Evolutionary conservation across 2,797 vertebrate species (phyloP).

Genomic region (Botia kubotai): DNA sequence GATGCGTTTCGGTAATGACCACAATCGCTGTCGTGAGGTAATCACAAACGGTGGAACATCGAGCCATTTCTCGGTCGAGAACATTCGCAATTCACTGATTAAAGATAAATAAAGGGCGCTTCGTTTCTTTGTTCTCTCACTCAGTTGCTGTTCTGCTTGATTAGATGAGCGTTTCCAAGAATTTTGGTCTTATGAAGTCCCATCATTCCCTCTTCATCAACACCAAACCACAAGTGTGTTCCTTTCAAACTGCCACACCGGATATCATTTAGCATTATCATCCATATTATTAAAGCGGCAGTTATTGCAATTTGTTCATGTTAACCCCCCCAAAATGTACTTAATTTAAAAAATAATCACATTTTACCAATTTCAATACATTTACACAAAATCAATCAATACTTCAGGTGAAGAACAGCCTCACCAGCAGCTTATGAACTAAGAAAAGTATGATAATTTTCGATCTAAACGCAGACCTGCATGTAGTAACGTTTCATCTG

Average conservation of each 20-base stretch:
- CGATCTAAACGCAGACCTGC: too few relatives aligned
- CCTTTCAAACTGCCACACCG: not conserved
- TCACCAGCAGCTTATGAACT: too few relatives aligned
- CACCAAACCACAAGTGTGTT: not conserved
- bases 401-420: too few relatives aligned
- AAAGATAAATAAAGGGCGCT: not conserved
- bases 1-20: slow-evolving; percentile 21
- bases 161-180: not conserved
- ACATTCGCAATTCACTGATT: slow-evolving; percentile 9
- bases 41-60: slow-evolving; percentile 23
- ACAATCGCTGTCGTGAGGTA: slow-evolving; percentile 1
- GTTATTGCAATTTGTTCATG: too few relatives aligned
- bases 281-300: not conserved
- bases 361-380: too few relatives aligned
- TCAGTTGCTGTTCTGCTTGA: not conserved
- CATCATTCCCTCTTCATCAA: not conserved
- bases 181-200: not conserved
- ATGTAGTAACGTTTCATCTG: too few relatives aligned
- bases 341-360: too few relatives aligned
- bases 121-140: not conserved
- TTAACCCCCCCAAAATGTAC: too few relatives aligned
- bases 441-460: too few relatives aligned
- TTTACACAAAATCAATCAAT: too few relatives aligned
- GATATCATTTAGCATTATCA: not conserved
- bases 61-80: not conserved